Conservation (phyloP, 2,113 vertebrate species). For the Xenopus tropicalis region UCB_Xtro_10.0 CM004445.2:114277501-114278000, state of each 20-base stretch:
- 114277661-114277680: constrained; percentile 99
- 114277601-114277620: constrained; percentile 99
- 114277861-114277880: constrained; percentile 40
- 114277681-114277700: constrained; percentile 99
- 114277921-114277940: constrained; percentile 30
- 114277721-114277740: constrained; percentile 87
- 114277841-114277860: constrained; percentile 58
- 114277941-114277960: constrained; percentile 7
- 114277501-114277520: constrained; percentile 91
- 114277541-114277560: constrained; percentile 82
- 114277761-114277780: constrained; percentile 75
- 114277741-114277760: constrained; percentile 77
- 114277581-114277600: constrained; percentile 99
- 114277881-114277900: constrained; percentile 36
- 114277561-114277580: constrained; percentile 89
- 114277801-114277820: constrained; percentile 75
- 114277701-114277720: constrained; percentile 91
- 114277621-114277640: constrained; percentile 99
- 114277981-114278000: constrained; percentile 16
- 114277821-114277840: constrained; percentile 67
- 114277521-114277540: constrained; percentile 97
- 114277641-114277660: constrained; percentile 99
- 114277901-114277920: constrained; percentile 28
- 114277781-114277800: constrained; percentile 78
- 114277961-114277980: background rate